phyloP scores from a whole-genome alignment of 2,888 invertebrate species.

The Hoplodrina ambigua region DNA sequence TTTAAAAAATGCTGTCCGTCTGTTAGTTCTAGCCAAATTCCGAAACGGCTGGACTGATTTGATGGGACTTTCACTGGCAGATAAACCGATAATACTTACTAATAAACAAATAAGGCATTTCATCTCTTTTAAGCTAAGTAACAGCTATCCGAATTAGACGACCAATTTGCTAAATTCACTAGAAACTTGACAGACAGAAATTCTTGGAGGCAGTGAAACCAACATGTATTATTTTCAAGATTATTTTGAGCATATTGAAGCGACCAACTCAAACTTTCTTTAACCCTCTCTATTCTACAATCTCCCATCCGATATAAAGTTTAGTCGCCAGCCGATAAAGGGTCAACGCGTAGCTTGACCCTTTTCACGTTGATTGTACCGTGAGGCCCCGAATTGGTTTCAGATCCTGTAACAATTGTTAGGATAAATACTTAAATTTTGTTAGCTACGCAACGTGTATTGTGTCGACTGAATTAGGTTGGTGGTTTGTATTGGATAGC shows the following conservation, averaged over 20 bases:
- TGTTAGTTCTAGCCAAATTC: too few species aligned
- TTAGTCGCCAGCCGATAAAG: conserved; percentile 58
- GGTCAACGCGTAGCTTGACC: conserved; percentile 60
- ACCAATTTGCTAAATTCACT: too few species aligned
- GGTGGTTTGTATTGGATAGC: conserved; percentile 14
- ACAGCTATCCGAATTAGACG: too few species aligned
- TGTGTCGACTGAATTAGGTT: conserved; percentile 40
- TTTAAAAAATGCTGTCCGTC: too few species aligned
- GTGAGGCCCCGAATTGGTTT: conserved; percentile 52
- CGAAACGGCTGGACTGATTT: too few species aligned
- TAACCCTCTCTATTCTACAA: conserved; percentile 12
- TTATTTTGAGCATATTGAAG: conserved; percentile 3
- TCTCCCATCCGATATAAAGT: conserved; percentile 52
- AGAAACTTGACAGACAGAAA: too few species aligned
- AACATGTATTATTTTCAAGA: too few species aligned
- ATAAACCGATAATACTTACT: too few species aligned
- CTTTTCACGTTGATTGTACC: conserved; percentile 64
- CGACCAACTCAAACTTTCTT: neutral
- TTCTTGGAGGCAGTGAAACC: too few species aligned
- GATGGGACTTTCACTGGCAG: too few species aligned
- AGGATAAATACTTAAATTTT: conserved; percentile 64
- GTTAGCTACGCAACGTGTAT: conserved; percentile 49
- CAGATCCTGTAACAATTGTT: conserved; percentile 55
- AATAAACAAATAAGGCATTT: too few species aligned
- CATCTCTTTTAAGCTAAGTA: too few species aligned